Percentiles rank a stretch among this genome's conserved stretches.
phyloP scores from a whole-genome alignment of 2,797 vertebrate genomes.

The Miichthys miiuy region DNA sequence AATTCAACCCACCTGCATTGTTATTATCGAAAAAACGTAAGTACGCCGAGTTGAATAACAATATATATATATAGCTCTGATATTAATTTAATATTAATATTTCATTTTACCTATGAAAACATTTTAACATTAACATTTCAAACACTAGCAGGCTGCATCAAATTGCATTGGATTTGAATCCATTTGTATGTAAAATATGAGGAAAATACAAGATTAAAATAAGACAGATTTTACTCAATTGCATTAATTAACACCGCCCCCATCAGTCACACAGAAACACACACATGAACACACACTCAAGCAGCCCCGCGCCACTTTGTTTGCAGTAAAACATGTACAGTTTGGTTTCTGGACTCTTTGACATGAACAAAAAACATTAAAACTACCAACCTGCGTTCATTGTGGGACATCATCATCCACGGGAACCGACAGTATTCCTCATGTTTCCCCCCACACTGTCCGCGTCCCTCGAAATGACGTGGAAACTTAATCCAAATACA shows the following conservation, averaged over 20 bases:
- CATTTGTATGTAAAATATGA: neutral
- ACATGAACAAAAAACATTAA: neutral
- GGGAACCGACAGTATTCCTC: conserved; percentile 71
- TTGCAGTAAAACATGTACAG: conserved; percentile 27
- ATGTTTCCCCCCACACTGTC: conserved; percentile 61
- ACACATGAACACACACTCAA: neutral
- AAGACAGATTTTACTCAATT: neutral
- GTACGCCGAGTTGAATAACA: no score
- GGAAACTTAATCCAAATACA: conserved; percentile 74
- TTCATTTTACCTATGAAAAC: neutral
- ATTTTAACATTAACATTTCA: neutral
- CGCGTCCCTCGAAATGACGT: conserved; percentile 57
- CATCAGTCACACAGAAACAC: neutral
- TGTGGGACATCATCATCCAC: conserved; percentile 83
- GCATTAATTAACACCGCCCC: neutral
- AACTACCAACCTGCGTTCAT: conserved; percentile 85
- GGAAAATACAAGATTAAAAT: neutral
- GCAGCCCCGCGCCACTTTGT: neutral
- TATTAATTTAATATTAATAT: neutral
- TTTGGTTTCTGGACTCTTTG: conserved; percentile 13
- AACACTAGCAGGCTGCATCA: neutral
- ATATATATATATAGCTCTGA: neutral
- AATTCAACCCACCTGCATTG: neutral
- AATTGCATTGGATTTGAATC: neutral
- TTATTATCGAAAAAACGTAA: neutral